Conservation (phyloP, 2,888 invertebrate species). For the Drosophila anceps region DNA sequence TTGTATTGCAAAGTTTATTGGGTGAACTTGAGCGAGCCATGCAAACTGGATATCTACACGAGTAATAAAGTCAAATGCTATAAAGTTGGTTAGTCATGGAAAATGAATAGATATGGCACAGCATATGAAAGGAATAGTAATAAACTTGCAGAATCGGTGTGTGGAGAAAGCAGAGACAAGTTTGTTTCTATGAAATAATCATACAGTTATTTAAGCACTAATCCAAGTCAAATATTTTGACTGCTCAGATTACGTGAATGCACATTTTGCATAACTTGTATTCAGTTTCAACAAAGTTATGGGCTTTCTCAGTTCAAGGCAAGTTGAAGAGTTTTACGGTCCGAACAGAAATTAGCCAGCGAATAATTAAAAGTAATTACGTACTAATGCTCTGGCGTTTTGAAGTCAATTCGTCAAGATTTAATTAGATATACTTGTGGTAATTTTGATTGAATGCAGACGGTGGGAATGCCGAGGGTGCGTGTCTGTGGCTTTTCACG, state of each 20-base stretch:
- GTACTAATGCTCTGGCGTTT: constrained; percentile 34
- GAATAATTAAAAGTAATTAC: constrained; percentile 33
- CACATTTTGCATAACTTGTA: neutral
- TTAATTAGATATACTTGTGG: constrained; percentile 40
- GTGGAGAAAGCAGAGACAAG: neutral
- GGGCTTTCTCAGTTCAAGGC: neutral
- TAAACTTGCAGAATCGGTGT: neutral
- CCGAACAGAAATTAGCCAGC: neutral
- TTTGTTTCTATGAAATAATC: neutral
- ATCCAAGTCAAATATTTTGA: neutral
- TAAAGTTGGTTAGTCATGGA: neutral
- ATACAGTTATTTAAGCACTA: neutral
- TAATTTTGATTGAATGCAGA: constrained; percentile 33
- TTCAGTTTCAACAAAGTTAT: neutral
- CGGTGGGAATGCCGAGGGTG: constrained; percentile 38
- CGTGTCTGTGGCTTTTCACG: constrained; percentile 27
- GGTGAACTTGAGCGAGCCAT: constrained; percentile 73
- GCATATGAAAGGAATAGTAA: neutral
- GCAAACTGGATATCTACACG: constrained; percentile 63
- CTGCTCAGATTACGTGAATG: neutral
- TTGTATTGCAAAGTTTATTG: constrained; percentile 73
- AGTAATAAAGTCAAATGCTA: constrained; percentile 2
- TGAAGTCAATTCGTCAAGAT: constrained; percentile 26
- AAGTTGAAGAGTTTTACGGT: neutral
- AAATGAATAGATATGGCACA: neutral